A percentile compares a stretch with the other conserved stretches of the same genome.
Conservation (phyloP, 1,140 invertebrate genomes). For the Ostrea denselamellosa region DNA sequence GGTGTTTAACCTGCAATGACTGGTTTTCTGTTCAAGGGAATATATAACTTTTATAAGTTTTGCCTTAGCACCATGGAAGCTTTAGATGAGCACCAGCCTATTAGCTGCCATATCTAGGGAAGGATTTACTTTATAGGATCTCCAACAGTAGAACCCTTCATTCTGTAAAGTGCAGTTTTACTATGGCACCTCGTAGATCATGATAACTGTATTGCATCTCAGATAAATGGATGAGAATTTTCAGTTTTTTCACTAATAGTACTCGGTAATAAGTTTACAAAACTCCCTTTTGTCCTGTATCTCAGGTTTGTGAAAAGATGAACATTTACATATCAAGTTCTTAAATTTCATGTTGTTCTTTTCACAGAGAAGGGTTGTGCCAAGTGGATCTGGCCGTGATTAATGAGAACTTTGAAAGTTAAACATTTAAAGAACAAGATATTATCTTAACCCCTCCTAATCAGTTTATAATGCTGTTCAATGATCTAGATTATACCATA, state of each 20-base stretch:
- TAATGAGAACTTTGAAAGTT: slow-evolving; percentile 18
- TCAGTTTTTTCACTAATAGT: too few relatives aligned
- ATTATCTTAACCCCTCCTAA: slow-evolving; percentile 12
- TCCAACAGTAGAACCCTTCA: too few relatives aligned
- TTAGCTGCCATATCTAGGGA: too few relatives aligned
- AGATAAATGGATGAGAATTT: background rate
- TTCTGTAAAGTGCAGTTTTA: too few relatives aligned
- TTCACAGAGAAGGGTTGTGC: background rate
- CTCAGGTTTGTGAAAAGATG: background rate
- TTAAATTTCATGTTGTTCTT: background rate
- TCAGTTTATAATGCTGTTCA: slow-evolving; percentile 29
- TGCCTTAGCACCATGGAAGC: too few relatives aligned
- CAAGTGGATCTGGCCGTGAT: background rate
- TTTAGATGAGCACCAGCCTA: too few relatives aligned
- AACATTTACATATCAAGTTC: background rate
- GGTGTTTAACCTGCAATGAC: too few relatives aligned
- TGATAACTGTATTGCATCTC: background rate
- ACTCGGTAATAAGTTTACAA: too few relatives aligned
- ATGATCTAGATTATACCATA: background rate
- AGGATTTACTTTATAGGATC: too few relatives aligned
- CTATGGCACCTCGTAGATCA: background rate
- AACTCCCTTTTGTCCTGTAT: background rate
- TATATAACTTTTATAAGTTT: too few relatives aligned
- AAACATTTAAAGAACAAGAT: slow-evolving; percentile 11
- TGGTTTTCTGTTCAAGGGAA: too few relatives aligned